These are phyloP conservation scores for Stratiomys singularior DNA, from an alignment of 2,888 invertebrate genomes.

Conservation along the genomic window DNA sequence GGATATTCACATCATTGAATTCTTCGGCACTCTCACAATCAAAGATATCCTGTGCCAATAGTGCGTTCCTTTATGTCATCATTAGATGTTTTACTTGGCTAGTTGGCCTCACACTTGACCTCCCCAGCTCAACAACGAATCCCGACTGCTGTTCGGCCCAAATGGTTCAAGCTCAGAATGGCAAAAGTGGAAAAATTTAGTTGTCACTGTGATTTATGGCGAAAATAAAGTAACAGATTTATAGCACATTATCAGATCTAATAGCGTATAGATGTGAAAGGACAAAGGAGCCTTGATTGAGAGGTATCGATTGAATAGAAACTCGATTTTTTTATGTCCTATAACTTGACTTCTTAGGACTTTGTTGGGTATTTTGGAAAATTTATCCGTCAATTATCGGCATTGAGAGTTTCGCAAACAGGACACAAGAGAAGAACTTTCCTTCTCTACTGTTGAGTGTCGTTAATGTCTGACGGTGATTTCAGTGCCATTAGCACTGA, in stretches of 20 bases:
- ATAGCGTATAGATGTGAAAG: background rate
- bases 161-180: constrained; percentile 2
- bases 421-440: too few relatives aligned
- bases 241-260: constrained; percentile 22
- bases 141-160: background rate
- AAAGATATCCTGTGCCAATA: too few relatives aligned
- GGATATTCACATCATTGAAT: too few relatives aligned
- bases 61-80: constrained; percentile 4
- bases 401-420: too few relatives aligned
- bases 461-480: too few relatives aligned
- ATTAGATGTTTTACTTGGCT: constrained; percentile 3
- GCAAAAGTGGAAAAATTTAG: constrained; percentile 19
- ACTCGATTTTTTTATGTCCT: background rate
- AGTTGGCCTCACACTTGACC: background rate
- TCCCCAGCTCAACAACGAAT: background rate
- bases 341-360: background rate
- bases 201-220: constrained; percentile 41
- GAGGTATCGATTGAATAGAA: background rate
- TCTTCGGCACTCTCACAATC: too few relatives aligned
- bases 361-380: too few relatives aligned
- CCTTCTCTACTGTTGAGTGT: too few relatives aligned
- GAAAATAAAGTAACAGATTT: constrained; percentile 18
- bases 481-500: too few relatives aligned
- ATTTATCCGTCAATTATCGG: too few relatives aligned
- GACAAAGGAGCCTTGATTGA: background rate